These are phyloP conservation scores for Homarus americanus DNA, from an alignment of 1,140 invertebrate genomes.

Conservation along the genomic window DNA sequence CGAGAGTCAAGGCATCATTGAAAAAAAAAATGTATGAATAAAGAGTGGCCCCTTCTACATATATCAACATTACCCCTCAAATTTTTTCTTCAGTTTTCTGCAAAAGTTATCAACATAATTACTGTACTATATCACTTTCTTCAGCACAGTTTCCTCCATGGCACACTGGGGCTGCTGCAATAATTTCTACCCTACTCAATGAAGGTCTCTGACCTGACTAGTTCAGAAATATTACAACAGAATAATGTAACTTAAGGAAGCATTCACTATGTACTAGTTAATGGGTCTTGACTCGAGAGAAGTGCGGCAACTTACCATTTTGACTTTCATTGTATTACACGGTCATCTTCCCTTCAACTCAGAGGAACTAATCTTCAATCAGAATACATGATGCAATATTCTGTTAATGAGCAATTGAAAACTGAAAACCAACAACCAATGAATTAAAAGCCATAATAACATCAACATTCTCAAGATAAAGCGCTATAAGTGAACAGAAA, in stretches of 20 bases:
- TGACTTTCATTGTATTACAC: background rate
- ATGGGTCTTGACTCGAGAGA: background rate
- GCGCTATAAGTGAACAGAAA: background rate
- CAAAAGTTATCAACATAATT: background rate
- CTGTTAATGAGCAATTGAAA: slow-evolving; percentile 28
- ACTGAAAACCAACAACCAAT: slow-evolving; percentile 36
- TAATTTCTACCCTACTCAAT: slow-evolving; percentile 7
- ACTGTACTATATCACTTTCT: slow-evolving; percentile 12
- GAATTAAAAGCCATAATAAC: slow-evolving; percentile 36
- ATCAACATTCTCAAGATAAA: slow-evolving; percentile 44
- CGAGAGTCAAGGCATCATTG: slow-evolving; percentile 40
- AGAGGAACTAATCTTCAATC: background rate
- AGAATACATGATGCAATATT: slow-evolving; percentile 13
- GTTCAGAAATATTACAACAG: slow-evolving; percentile 34
- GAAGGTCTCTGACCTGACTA: slow-evolving; percentile 35
- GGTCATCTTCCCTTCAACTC: slow-evolving; percentile 5
- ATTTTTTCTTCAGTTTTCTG: background rate
- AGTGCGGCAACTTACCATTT: background rate
- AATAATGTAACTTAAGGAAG: background rate
- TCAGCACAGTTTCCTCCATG: slow-evolving; percentile 3
- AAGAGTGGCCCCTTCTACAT: slow-evolving; percentile 19
- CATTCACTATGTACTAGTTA: background rate
- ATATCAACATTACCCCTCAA: background rate
- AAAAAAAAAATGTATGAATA: slow-evolving; percentile 33
- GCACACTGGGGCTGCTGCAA: slow-evolving; percentile 14